These are phyloP conservation scores for Octonoba sinensis DNA, from an alignment of 2,888 invertebrate species.

Conservation along the genomic window DNA sequence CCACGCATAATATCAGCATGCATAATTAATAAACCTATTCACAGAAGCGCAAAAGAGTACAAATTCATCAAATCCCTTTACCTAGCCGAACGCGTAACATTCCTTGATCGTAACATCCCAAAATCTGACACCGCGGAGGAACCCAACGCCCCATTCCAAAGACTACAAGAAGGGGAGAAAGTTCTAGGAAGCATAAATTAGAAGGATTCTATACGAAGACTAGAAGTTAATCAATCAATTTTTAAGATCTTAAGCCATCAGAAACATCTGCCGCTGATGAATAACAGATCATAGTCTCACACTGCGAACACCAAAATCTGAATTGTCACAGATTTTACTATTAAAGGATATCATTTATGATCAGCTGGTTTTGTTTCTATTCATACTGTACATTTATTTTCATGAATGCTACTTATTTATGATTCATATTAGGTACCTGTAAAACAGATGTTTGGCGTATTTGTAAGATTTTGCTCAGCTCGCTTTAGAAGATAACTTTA, in stretches of 20 bases:
- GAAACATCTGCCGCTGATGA: constrained; percentile 7
- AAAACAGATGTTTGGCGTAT: too few relatives aligned
- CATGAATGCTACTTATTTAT: too few relatives aligned
- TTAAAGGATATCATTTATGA: background rate
- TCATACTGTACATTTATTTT: too few relatives aligned
- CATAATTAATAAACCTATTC: constrained; percentile 8
- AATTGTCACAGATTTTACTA: background rate
- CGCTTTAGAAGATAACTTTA: too few relatives aligned
- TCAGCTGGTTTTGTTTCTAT: too few relatives aligned
- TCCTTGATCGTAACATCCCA: background rate
- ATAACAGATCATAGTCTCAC: background rate
- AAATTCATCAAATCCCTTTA: background rate
- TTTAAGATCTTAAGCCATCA: constrained; percentile 12
- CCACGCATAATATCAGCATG: background rate
- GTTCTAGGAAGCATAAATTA: background rate
- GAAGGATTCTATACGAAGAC: constrained; percentile 3
- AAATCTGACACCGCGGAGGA: background rate
- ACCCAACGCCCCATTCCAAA: background rate
- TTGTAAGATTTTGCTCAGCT: too few relatives aligned
- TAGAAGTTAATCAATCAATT: constrained; percentile 14
- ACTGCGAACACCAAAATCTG: background rate
- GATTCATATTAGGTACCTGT: too few relatives aligned
- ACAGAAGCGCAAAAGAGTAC: background rate
- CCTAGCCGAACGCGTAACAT: background rate
- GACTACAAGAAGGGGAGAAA: background rate